These are phyloP conservation scores for Chaetodon trifasciatus DNA, from an alignment of 2,797 vertebrate genomes.

Conservation along the genomic window DNA sequence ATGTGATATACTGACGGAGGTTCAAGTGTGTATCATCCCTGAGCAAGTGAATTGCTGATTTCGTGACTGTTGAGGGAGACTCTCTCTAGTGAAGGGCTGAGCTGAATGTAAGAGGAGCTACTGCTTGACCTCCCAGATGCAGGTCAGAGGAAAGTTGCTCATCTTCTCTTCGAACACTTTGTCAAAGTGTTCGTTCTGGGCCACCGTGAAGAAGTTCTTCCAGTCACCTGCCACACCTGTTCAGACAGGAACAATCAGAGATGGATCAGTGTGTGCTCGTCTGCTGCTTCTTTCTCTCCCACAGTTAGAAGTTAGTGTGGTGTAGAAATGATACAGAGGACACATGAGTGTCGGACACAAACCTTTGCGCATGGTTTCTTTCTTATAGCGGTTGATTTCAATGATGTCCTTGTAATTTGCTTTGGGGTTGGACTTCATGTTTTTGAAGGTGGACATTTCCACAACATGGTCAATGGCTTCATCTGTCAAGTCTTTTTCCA, in stretches of 20 bases:
- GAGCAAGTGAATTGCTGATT: no score
- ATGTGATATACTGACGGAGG: no score
- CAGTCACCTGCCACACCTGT: conserved; percentile 82
- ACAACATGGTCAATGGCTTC: conserved; percentile 33
- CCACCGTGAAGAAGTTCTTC: conserved; percentile 43
- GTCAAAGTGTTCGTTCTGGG: conserved; percentile 44
- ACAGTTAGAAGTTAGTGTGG: no score
- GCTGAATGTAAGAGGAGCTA: background rate
- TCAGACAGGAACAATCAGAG: background rate
- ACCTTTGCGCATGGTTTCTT: conserved; percentile 41
- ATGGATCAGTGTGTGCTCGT: background rate
- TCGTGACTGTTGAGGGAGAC: background rate
- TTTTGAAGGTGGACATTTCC: conserved; percentile 40
- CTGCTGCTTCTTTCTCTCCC: no score
- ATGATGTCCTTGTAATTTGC: conserved; percentile 33
- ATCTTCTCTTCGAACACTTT: conserved; percentile 29
- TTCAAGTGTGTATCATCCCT: no score
- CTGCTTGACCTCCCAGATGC: conserved; percentile 24
- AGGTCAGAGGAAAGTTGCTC: conserved; percentile 1
- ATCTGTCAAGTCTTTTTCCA: conserved; percentile 38
- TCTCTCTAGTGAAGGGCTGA: background rate
- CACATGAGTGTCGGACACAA: background rate
- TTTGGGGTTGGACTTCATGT: conserved; percentile 53
- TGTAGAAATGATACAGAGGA: no score
- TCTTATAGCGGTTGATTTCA: background rate